These are phyloP conservation scores for Mercenaria mercenaria DNA, from an alignment of 1,140 invertebrate genomes.

Conservation along the genomic window DNA sequence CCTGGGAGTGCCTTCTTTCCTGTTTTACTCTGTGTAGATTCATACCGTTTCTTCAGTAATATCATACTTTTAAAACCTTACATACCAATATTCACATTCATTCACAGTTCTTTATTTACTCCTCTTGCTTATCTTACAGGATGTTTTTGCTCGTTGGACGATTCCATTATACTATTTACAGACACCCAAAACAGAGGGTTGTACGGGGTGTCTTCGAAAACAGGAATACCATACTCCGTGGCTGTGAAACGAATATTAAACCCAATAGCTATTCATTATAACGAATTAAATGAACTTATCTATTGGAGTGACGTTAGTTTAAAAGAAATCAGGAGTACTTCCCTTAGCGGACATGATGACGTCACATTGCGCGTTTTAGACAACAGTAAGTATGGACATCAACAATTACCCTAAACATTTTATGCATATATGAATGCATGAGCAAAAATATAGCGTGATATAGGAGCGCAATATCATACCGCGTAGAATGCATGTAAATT, in stretches of 20 bases:
- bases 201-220: not conserved
- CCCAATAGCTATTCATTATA: constrained; percentile 95
- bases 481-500: no score
- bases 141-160: not conserved
- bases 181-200: not conserved
- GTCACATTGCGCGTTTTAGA: constrained; percentile 61
- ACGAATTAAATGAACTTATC: constrained; percentile 92
- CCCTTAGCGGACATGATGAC: constrained; percentile 89
- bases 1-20: no score
- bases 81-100: no score
- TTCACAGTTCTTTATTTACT: no score
- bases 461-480: no score
- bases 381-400: constrained; percentile 8
- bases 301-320: constrained; percentile 96
- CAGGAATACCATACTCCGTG: not conserved
- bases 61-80: no score
- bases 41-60: no score
- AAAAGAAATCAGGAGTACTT: constrained; percentile 90
- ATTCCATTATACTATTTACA: not conserved
- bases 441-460: no score
- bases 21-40: no score
- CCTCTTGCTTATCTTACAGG: no score
- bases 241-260: constrained; percentile 30
- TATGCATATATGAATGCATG: no score
- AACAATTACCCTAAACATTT: no score